Base-by-base conservation (phyloP, 2,797 vertebrate genomes). In the Sebastes matsubarae region DNA sequence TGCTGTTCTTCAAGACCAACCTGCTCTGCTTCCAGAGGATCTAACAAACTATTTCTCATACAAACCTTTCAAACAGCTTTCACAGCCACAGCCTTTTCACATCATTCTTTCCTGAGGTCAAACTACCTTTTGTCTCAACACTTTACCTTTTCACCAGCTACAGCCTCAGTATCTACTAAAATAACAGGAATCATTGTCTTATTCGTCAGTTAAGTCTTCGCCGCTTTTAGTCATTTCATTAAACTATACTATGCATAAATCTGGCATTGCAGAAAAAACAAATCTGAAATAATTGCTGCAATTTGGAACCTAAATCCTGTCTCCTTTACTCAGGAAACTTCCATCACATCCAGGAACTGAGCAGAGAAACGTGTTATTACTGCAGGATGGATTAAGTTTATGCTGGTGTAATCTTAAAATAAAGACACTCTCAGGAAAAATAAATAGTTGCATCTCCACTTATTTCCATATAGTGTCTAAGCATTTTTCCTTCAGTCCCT, bases 51-150 rank as follows among this genome's bases (percentile, higher is more conserved):
- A 71, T 88, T 69, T 29, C 54, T 90, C 75, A 71, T 30, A 12
- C 13, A 32, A 83, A 88, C 58, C 81, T 87, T 87, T 90, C 84
- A 84, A 90, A 89, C 88, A 79, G 38, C 64, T 72, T 32, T 4
- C 72, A 46, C 60, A 79, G 54, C 20, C 68, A 22, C 65, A 69
- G 81, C 61, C 6, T 30, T 60, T 70, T 71, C 77, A 52, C 67
- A 11, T 83, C 55, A 42, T 27, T 25, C 46, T 59, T 50, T 46
- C 42, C 16, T 18, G 38, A 69, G 75, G 65, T 75, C 77, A 86
- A 29, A 27, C 25, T 12, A 38, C 14, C 29, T 66, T 60, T 54
- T 4, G 20, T 73, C 72, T 83, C 75, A 66, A 65, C 42, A 27
- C 77, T 66, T 77, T 34, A 34, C 55, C 52, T 79, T 64, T 13